Evolutionary conservation across 2,797 vertebrate species (phyloP), one percentile per base, ranked within the genome.

Genomic region (Pteropus rufus): DNA sequence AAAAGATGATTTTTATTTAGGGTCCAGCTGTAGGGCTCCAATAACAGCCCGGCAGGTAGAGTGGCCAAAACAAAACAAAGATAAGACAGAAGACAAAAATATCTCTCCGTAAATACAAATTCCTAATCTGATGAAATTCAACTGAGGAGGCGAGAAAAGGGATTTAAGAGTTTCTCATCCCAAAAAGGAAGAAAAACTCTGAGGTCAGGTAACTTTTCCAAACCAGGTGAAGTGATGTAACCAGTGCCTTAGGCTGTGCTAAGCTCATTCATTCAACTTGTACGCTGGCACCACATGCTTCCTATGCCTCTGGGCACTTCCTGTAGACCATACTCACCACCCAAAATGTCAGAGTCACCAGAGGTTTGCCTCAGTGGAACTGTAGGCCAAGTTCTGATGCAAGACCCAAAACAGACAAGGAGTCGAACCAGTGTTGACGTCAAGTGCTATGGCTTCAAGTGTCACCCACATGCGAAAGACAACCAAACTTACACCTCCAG

Each of bases 241-340:
- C 36, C 60, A 60, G 23, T 2, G 3, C 39, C 36, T 64, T 39
- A 4, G 12, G 15, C 41, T 70, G 4, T 31, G 44, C 15, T 14
- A 19, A 23, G 3, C 46, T 82, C 41, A 1, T 26, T 79, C 81
- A 34, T 39, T 60, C 79, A 54, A 8, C 29, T 65, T 31, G 21
- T 19, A 15, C 0, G 0, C 15, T 7, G 31, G 34, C 4, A 23
- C 24, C 21, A 4, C 1, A 0, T 19, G n/a, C 7, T 15, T 39
- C 77, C 46, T 56, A 21, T 2, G 24, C 4, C 64, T 70, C 29
- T 41, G 75, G 77, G 31, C 23, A 54, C 44, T 44, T 80, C 36
- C 64, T 65, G 3, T 52, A 72, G 52, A 76, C 46, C 41, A 56
- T 7, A 34, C 1, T 26, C 16, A 75, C 15, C 65, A 60, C 16